Base-by-base conservation (phyloP, 2,113 vertebrate species). In the Centropus unirufus region DNA sequence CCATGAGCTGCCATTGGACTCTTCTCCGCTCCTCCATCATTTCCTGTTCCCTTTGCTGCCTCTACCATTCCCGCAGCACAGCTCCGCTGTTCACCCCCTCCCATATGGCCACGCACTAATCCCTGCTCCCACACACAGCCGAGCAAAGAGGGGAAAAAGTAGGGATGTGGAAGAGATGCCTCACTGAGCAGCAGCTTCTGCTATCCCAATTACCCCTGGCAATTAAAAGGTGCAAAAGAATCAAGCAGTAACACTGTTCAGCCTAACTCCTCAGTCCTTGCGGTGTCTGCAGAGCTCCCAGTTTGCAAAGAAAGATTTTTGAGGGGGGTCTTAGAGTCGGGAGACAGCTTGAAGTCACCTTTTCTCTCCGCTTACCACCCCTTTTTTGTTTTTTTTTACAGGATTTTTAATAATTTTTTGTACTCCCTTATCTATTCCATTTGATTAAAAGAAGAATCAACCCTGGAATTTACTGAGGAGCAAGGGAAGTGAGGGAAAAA, bases 21-120 rank as follows among this genome's bases (percentile, higher is more conserved):
- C 46, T 51, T 47, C 68, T 81, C 80, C 83, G 92, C 82, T 90
- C 92, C 92, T 95, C 86, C 96, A 88, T 77, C 32, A 20, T 55
- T 92, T 89, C 76, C 86, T 77, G 59, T 76, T 95, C 59, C 36
- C 63, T 90, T 54, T n/a, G 30, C 91, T 64, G 44, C 61, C 74
- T 83, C 39, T 22, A 16, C 9, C 5, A 30, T 32, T 94, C 47
- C 39, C 3, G 46, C 81, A 85, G 91, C 69, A 49, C 12, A 7
- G 76, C 80, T 94, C 59, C 55, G 20, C 63, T 34, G 18, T 29
- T 80, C 87, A 90, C 82, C 92, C 82, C 70, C 70, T 91, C 91
- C 89, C 81, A 70, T 73, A 77, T 85, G 84, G 91, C 94, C 67
- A 0, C 15, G 70, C 74, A 66, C 51, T 95, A 91, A 95, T 85